Evolutionary conservation across 2,888 invertebrate species (phyloP).

Genomic region (Corbicula japonica): DNA sequence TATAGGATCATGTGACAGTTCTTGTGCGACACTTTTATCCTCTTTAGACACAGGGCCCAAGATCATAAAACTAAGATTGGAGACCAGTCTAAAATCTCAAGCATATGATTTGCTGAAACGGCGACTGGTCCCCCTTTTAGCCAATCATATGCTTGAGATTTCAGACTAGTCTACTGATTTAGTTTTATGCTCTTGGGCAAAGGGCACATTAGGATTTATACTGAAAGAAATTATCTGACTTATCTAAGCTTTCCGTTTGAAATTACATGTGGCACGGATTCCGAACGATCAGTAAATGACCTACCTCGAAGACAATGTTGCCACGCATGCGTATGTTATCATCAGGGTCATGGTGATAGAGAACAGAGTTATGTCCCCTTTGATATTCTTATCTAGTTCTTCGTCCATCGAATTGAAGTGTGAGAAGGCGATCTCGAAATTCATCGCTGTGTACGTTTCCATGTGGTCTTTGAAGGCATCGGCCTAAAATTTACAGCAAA

Average conservation of each 20-base stretch:
- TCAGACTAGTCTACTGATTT: no score
- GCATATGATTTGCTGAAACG: no score
- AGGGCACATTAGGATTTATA: neutral
- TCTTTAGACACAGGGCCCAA: no score
- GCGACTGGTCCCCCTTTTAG: no score
- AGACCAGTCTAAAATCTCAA: no score
- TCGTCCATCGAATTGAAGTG: slow-evolving; percentile 72
- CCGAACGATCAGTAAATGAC: neutral
- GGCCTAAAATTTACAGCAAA: slow-evolving; percentile 6
- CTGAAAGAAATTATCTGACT: neutral
- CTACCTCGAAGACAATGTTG: slow-evolving; percentile 53
- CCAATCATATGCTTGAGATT: no score
- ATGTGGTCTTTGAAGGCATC: slow-evolving; percentile 2
- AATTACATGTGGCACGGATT: no score
- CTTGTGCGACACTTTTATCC: no score
- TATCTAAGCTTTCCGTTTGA: neutral
- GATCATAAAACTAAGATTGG: no score
- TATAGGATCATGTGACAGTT: no score
- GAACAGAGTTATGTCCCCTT: slow-evolving; percentile 52
- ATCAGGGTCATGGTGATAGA: slow-evolving; percentile 47
- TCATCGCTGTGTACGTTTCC: neutral
- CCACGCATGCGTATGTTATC: slow-evolving; percentile 54
- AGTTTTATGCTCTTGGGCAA: no score
- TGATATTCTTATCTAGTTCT: slow-evolving; percentile 65
- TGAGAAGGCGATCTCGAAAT: slow-evolving; percentile 54